Base-by-base conservation (phyloP, 2,797 vertebrate genomes). In the Falco novaeseelandiae region DNA sequence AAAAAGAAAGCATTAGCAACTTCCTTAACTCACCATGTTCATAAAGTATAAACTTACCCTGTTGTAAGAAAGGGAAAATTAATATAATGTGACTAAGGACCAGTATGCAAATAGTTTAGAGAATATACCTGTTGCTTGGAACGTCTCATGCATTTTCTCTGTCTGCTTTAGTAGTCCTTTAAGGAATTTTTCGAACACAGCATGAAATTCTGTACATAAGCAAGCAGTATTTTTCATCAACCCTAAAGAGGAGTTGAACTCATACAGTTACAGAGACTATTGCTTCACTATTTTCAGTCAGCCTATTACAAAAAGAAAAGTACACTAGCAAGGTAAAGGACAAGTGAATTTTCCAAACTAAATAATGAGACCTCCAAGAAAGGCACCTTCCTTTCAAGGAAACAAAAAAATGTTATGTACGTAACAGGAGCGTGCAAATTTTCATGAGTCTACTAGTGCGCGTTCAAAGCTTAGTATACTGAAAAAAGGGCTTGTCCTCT, bases 41-140 rank as follows among this genome's bases (percentile, higher is more conserved):
- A 89, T 90, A 71, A 87, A 96, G 70, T 17, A 95, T 82, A 81
- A 95, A 94, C 65, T 93, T 40, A 55, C 3, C 89, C 30, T 66
- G 46, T 32, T 71, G 27, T 89, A 94, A 95, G 84, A 97, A 95
- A 83, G 6, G n/a, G 58, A 34, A 87, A 65, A 32, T 55, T 91
- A 93, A 93, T 48, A 74, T 26, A 94, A 90, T 62, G 63, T 80
- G 77, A 82, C 77, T 95, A 95, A 79, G 78, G 88, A 57, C 30
- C 86, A 85, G 29, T 63, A 79, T 14, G 61, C 80, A 90, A 96
- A 94, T 32, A 84, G 51, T 55, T 70, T 81, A 89, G 62, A 91
- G 72, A 93, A 77, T 20, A 82, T 36, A 80, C 30, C 34, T 77
- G 34, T 73, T 93, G 90, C 63, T n/a, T 91, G 73, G 83, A 92